A percentile compares a stretch with the other conserved stretches of the same genome.
These are phyloP conservation scores for Cisticola juncidis DNA, from an alignment of 2,113 vertebrate genomes.

Conservation along the genomic window DNA sequence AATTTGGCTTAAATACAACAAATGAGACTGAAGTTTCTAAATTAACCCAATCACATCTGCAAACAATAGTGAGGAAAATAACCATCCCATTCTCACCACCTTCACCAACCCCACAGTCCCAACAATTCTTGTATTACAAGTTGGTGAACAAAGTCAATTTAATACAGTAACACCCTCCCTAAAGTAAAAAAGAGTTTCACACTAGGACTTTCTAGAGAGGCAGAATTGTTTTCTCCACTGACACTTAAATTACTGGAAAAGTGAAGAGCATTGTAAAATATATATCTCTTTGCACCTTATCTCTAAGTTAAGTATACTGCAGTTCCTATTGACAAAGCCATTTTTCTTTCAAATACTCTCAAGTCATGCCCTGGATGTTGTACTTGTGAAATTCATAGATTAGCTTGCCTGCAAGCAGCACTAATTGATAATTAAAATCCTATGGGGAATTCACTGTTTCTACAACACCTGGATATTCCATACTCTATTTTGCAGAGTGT, in stretches of 20 bases:
- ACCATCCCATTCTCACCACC: neutral
- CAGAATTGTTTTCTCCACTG: neutral
- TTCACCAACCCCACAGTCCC: neutral
- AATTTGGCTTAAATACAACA: neutral
- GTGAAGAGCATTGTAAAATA: neutral
- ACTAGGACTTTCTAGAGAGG: neutral
- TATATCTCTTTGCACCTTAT: neutral
- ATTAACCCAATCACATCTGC: neutral
- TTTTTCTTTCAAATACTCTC: neutral
- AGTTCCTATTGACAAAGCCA: neutral
- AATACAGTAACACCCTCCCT: neutral
- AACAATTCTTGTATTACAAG: neutral
- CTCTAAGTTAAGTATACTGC: neutral
- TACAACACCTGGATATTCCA: neutral
- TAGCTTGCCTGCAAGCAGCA: neutral
- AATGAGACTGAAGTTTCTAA: neutral
- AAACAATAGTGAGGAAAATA: neutral
- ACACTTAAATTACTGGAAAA: neutral
- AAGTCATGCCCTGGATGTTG: neutral
- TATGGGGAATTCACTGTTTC: neutral
- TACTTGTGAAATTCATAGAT: neutral
- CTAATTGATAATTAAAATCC: conserved; percentile 1
- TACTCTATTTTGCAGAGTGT: neutral
- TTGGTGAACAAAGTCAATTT: neutral
- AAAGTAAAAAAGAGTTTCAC: neutral